Base-by-base conservation (phyloP, 1,140 invertebrate species). In the Ectropis grisescens region DNA sequence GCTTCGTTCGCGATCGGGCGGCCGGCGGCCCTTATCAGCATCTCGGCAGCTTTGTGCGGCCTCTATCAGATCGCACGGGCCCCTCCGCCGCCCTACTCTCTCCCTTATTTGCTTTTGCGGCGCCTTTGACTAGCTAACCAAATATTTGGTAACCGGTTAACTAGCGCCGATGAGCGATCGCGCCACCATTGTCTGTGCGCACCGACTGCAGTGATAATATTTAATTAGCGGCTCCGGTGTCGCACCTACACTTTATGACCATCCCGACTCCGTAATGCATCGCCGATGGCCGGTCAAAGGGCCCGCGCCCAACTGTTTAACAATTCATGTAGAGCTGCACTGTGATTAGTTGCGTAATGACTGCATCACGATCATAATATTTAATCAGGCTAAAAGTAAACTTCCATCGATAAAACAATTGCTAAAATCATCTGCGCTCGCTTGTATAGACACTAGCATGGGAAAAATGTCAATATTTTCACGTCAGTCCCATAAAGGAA, bases 141-240 rank as follows among this genome's bases (percentile, higher is more conserved):
- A 80, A 80, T 75, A 68, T 80, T 80, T 80, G 62, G 57, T 41
- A 61, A 68, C 58, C 55, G 43, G 71, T 72, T 68, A 76, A 68
- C 59, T 61, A 69, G 58, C 58, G 49, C 59, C 66, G 57, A 69
- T 67, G 60, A 78, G 50, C 66, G 62, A 58, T 58, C 47, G 42
- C 53, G 48, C 59, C 40, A 40, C 47, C 36, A 74, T 75, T 76
- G 71, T 72, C 61, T 69, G 53, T 62, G 40, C 47, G 38, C 40
- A 51, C 54, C 57, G 69, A 56, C 53, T 75, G 46, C 44, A 62
- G 51, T 71, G 67, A 69, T 71, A 75, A 79, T 79, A 74, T 79
- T 76, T 79, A 76, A 79, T 79, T 74, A 79, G 69, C 61, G 62
- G 48, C 50, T 44, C 47, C 52, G 57, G 43, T 68, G 67, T 75